Evolutionary conservation across 2,797 vertebrate genomes (phyloP), one percentile per base, ranked within the genome.

Genomic region (Acanthis flammea): DNA sequence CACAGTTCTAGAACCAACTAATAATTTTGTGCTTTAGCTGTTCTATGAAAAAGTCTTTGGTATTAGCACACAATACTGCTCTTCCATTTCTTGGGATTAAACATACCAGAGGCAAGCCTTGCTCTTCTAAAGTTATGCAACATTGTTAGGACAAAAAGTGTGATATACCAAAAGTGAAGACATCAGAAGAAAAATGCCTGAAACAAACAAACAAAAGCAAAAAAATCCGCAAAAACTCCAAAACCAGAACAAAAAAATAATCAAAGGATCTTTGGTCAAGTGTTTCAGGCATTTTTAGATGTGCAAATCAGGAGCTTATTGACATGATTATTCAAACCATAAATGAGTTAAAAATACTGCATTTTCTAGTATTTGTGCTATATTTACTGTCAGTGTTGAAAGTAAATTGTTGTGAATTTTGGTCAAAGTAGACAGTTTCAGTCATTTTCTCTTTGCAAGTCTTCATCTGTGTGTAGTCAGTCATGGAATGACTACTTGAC

Each of bases 211-310:
- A 53, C 16, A 24, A 33, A 15, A 0, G 3, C 16, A 33, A 19
- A 33, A 27, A 18, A 30, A 12, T 3, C 17, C 2, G 3, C 22
- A 37, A n/a, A n/a, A n/a, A 4, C 5, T 7, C 24, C 19, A 3
- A 74, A 67, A 7, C 5, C 16, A 45, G 47, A 53, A 30, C 9
- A 33, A 61, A 68, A 42, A 9, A 45, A 50, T 39, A 61, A 33
- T 22, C 47, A 6, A 63, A 65, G 1, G 2, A 2, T 50, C 27
- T 73, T 62, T 4, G 7, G 4, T 51, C 62, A 35, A 0, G 0
- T 55, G 2, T 81, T 92, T 60, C 24, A 51, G 33, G 9, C 25
- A 30, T 53, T 81, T 77, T 78, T 60, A 68, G 23, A 66, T 77
- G 22, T 80, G 18, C 12, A 90, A 17, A 61, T 90, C 13, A 73